These are phyloP conservation scores for Dimorphilus gyrociliatus DNA, from an alignment of 2,888 invertebrate species.

Conservation along the genomic window DNA sequence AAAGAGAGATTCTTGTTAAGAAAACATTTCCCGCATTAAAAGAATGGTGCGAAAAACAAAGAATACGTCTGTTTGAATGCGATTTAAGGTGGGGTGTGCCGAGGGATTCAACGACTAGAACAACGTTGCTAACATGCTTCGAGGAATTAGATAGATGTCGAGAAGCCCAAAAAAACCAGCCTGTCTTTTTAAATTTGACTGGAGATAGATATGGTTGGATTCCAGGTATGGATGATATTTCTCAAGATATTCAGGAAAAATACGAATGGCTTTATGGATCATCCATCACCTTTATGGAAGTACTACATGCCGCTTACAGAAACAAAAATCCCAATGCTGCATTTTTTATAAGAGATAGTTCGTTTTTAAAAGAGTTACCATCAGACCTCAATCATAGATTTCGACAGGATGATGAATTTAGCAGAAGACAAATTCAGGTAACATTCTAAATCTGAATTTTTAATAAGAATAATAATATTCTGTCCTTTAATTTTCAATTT, in stretches of 20 bases:
- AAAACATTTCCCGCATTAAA: conserved; percentile 22
- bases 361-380: conserved; percentile 16
- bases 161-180: conserved; percentile 20
- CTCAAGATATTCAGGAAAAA: conserved; percentile 16
- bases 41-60: conserved; percentile 24
- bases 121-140: conserved; percentile 27
- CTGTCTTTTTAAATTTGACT: conserved; percentile 29
- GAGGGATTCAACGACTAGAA: conserved; percentile 21
- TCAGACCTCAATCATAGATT: no score
- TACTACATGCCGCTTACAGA: conserved; percentile 30
- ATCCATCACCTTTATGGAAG: conserved; percentile 34
- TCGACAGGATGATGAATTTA: no score
- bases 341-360: conserved; percentile 21
- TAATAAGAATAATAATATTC: no score
- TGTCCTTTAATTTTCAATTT: no score
- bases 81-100: conserved; percentile 37
- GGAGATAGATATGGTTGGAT: conserved; percentile 35
- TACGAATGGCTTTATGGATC: conserved; percentile 27
- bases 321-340: conserved; percentile 24
- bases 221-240: conserved; percentile 17
- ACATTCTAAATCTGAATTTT: no score
- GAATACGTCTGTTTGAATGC: conserved; percentile 28
- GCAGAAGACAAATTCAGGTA: background rate
- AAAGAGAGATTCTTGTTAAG: conserved; percentile 8
- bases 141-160: conserved; percentile 28